Evolutionary conservation across 2,797 vertebrate genomes (phyloP), one percentile per base, ranked within the genome.

Genomic region (Harpagifer antarcticus): DNA sequence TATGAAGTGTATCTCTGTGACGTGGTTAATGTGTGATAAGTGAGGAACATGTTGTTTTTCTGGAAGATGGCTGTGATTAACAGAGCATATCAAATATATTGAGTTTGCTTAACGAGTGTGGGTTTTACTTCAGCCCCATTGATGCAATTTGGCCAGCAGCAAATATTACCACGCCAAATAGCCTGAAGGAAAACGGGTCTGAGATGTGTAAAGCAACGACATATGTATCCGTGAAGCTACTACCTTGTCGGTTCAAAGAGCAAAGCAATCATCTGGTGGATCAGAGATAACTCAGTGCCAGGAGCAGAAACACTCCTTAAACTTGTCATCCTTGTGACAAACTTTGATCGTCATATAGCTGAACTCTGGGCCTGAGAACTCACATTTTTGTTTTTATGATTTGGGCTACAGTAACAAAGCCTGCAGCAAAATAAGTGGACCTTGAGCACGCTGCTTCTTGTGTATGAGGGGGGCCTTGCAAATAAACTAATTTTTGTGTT

Each of bases 151-250:
- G 76, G 68, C 58, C 70, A 65, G 69, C 54, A 64, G 84, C 65
- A 81, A 82, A 83, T 78, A 72, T 76, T 63, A 68, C 55, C 81
- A 68, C 20, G 31, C 55, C 9, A 42, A 77, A 73, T 12, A 45
- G 78, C 84, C 78, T 68, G 68, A 76, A 74, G 79, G 68, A 71
- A 72, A 48, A 49, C 73, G 66, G 74, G 68, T 74, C 69, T 76
- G 73, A 73, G 76, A 79, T 64, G 64, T 54, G 73, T 84, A 84
- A 86, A 88, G 76, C 83, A 86, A 81, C 33, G 0, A 60, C 72
- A 61, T 61, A 67, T 74, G 69, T 76, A 76, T 87, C 74, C 76
- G 74, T 85, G 81, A 80, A 79, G 83, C 80, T 86, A 83, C 81
- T 57, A 44, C 23, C 48, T 59, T 72, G 52, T 78, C 48, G 68